Evolutionary conservation across 2,797 vertebrate genomes (phyloP), one percentile per base, ranked within the genome.

Genomic region (Distichodus sexfasciatus): DNA sequence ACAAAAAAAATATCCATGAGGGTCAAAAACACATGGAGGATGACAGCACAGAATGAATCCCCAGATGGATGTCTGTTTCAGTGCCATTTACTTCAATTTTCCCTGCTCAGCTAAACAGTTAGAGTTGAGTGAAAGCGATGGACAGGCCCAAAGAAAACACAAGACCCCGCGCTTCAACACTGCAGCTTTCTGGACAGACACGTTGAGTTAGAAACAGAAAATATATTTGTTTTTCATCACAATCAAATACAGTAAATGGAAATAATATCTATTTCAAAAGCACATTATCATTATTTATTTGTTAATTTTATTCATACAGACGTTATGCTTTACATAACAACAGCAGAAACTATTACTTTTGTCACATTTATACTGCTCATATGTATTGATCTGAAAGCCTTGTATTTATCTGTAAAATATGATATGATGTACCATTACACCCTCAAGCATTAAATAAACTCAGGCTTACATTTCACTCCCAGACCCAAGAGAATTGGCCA

Each of bases 1-100:
- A n/a, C n/a, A n/a, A n/a, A 63, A 63, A 69, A 55, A 64, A 76
- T 57, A 74, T 69, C 54, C 29, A 66, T 68, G 69, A 72, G 51
- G 50, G 65, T 72, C 62, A 72, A 69, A 44, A 68, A 21, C 55
- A 55, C 19, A 54, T 62, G 28, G 61, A 71, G 35, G 41, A 59
- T 31, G 57, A 53, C n/a, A 24, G 17, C 9, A 70, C 57, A 44
- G 26, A 53, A 58, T 43, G 55, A 33, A 61, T 67, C 41, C 38
- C 28, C 23, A 35, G 62, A 61, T 44, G 11, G 62, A 70, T 70
- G 53, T 33, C 38, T 38, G 38, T 53, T 75, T 70, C 26, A 46
- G 60, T 23, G 17, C 14, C 46, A 54, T 33, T 46, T 35, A n/a
- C 71, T 54, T 60, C 46, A 40, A 7, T 36, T 60, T 66, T 36